Evolutionary conservation across 2,888 invertebrate species (phyloP).

Genomic region (Eupithecia subfuscata): DNA sequence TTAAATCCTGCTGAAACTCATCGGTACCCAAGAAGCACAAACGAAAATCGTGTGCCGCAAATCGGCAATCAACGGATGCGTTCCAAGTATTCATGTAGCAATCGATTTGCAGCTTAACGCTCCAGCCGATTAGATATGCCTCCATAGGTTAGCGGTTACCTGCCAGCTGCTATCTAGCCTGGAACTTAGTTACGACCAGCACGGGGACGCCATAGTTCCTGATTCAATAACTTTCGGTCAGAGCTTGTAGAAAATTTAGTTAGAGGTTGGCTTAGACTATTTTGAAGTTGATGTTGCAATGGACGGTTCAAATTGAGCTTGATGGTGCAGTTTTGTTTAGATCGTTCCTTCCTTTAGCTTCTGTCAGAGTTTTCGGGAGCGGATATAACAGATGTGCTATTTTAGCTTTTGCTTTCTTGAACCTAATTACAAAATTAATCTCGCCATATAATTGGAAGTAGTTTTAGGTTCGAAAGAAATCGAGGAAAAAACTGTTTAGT

Average conservation of each 20-base stretch:
- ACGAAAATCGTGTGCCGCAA: background rate
- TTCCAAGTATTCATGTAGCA: background rate
- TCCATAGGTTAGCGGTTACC: constrained; percentile 37
- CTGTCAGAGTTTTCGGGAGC: background rate
- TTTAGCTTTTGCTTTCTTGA: no score
- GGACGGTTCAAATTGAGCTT: background rate
- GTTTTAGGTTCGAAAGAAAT: no score
- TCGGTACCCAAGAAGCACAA: background rate
- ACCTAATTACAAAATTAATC: no score
- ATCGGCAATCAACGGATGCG: background rate
- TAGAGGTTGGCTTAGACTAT: constrained; percentile 3
- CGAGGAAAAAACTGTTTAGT: no score
- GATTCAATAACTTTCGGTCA: constrained; percentile 19
- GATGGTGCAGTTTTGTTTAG: background rate
- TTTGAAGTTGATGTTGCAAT: constrained; percentile 4
- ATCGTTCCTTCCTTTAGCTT: no score
- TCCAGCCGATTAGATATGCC: constrained; percentile 42
- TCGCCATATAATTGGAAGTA: no score
- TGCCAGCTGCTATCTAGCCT: constrained; percentile 38
- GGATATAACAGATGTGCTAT: background rate
- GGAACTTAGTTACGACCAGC: constrained; percentile 39
- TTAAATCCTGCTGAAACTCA: background rate
- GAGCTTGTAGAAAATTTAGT: constrained; percentile 14
- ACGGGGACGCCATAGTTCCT: constrained; percentile 29
- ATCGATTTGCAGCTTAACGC: constrained; percentile 17